Evolutionary conservation across 2,888 invertebrate genomes (phyloP).

Genomic region (Latrodectus hesperus): DNA sequence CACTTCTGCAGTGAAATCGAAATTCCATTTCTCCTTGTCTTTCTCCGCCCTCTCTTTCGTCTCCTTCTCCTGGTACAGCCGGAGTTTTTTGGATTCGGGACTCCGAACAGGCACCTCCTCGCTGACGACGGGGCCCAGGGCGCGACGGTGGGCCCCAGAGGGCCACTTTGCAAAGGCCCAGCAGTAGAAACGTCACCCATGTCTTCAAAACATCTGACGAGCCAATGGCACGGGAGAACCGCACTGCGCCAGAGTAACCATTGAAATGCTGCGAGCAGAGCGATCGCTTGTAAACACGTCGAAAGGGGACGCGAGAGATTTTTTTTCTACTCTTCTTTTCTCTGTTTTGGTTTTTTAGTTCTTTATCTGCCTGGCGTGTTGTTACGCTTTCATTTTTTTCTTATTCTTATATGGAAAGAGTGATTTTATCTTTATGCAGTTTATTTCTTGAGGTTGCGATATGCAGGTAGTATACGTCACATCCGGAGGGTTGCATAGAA

Average conservation of each 20-base stretch:
- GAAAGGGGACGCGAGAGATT: conserved; percentile 22
- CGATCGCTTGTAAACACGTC: conserved; percentile 52
- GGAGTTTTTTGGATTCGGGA: conserved; percentile 26
- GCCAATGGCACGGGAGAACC: conserved; percentile 16
- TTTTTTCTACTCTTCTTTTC: conserved; percentile 20
- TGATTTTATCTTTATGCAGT: conserved; percentile 1
- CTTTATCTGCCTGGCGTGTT: conserved; percentile 39
- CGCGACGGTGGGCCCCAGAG: conserved; percentile 1
- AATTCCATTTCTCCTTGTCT: conserved; percentile 46
- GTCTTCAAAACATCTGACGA: conserved; percentile 12
- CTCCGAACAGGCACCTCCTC: conserved; percentile 43
- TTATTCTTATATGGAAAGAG: conserved; percentile 18
- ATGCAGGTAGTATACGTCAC: conserved; percentile 67
- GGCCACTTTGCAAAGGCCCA: conserved; percentile 17
- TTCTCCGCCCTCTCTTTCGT: neutral
- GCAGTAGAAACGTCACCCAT: conserved; percentile 58
- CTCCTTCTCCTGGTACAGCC: conserved; percentile 17
- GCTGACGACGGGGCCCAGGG: neutral
- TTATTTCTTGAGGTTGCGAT: conserved; percentile 34
- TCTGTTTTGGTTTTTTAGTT: conserved; percentile 33
- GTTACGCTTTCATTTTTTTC: conserved; percentile 55
- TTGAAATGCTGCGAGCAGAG: conserved; percentile 30
- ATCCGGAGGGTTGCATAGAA: conserved; percentile 48
- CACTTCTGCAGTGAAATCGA: conserved; percentile 53
- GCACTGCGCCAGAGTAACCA: conserved; percentile 33